A percentile compares a stretch with the other conserved stretches of the same genome.
Conservation (phyloP, 2,113 vertebrate genomes). For the Laticauda colubrina region DNA sequence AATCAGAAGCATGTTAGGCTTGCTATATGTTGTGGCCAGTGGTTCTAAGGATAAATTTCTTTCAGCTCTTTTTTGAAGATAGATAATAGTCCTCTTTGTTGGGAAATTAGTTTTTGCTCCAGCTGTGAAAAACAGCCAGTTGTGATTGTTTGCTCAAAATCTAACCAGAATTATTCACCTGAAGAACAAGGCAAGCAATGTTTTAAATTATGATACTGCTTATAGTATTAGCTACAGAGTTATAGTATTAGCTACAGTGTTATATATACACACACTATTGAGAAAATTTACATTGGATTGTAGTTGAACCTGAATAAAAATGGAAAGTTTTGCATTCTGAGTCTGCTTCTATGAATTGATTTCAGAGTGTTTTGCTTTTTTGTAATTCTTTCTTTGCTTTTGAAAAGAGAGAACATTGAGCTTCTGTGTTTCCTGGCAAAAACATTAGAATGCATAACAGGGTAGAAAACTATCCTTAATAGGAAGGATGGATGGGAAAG, state of each 20-base stretch:
- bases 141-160: neutral
- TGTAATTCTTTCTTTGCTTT: neutral
- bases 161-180: neutral
- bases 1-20: neutral
- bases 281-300: neutral
- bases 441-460: constrained; percentile 21
- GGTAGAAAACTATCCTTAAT: constrained; percentile 20
- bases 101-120: neutral
- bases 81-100: neutral
- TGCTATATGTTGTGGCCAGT: neutral
- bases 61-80: neutral
- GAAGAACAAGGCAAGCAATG: neutral
- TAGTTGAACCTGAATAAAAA: neutral
- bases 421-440: constrained; percentile 15
- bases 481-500: constrained; percentile 1
- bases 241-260: neutral
- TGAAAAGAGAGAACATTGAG: constrained; percentile 8
- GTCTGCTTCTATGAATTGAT: neutral
- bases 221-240: neutral
- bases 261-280: neutral
- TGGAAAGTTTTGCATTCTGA: neutral
- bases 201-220: neutral
- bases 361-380: neutral
- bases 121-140: neutral
- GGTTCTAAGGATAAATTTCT: neutral